Base-by-base conservation (phyloP, 2,797 vertebrate genomes). In the Columba guinea region DNA sequence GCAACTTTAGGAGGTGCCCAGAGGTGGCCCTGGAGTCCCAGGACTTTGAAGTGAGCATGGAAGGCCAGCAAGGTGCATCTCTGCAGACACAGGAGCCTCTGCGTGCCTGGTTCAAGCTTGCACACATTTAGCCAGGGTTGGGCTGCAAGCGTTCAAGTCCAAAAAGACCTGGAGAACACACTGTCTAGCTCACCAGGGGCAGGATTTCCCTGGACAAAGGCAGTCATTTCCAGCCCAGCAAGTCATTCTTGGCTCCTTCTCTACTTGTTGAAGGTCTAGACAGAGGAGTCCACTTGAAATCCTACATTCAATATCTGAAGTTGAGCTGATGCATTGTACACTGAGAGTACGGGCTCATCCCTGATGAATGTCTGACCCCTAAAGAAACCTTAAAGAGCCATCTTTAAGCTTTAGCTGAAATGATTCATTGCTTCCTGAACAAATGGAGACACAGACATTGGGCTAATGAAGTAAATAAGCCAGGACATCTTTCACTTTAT, bases 271-370 rank as follows among this genome's bases (percentile, higher is more conserved):
- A 17, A 90, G 26, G 39, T 85, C 37, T 27, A 89, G 52, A 28
- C 89, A 77, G 55, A 68, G 28, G 34, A 89, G 30, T 59, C 26
- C 67, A 51, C 88, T 85, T 75, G 64, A 84, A 95, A 91, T 78
- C n/a, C 73, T 41, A 26, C 35, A 41, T 68, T 81, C 39, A 34
- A 3, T 76, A 78, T 84, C 77, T 56, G 37, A 94, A 68, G 58
- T 13, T 68, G 73, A 58, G 88, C 69, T 64, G 30, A 79, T 6
- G 3, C 22, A 2, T 2, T 49, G 34, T 32, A 86, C 67, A 12
- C 23, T 0, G 2, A 67, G 53, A 64, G 20, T 18, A 81, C 23
- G 52, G 46, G 24, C 26, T 94, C 41, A 74, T 53, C 32, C 26
- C 37, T 71, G 39, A 79, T 11, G n/a, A 91, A 83, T 41, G 44